Conservation (phyloP, 1,140 invertebrate species). For the Pentalonia nigronervosa region DNA sequence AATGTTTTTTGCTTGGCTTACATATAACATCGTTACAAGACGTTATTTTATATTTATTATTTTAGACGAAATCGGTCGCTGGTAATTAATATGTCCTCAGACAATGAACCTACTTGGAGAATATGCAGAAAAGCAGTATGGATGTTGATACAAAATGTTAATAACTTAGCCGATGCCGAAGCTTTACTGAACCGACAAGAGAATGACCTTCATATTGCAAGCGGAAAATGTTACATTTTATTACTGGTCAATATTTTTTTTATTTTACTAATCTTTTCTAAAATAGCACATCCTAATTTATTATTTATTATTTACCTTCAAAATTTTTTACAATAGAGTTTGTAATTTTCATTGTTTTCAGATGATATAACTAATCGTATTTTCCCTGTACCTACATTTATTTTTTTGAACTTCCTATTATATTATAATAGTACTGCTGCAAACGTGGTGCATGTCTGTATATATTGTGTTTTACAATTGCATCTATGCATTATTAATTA, state of each 20-base stretch:
- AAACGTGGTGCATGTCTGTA: too few relatives aligned
- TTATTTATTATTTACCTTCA: neutral
- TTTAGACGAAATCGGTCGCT: neutral
- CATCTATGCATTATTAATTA: too few relatives aligned
- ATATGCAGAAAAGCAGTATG: slow-evolving; percentile 44
- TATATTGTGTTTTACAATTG: too few relatives aligned
- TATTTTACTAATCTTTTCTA: neutral
- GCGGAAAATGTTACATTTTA: slow-evolving; percentile 32
- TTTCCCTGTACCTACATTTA: too few relatives aligned
- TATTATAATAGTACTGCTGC: neutral
- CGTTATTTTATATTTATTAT: neutral
- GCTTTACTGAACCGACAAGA: slow-evolving; percentile 11
- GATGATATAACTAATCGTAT: too few relatives aligned
- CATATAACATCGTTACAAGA: neutral
- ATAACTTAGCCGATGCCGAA: neutral
- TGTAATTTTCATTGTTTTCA: too few relatives aligned
- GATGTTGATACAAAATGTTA: slow-evolving; percentile 29
- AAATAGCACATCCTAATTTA: neutral
- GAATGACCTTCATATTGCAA: slow-evolving; percentile 32
- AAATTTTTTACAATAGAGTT: neutral
- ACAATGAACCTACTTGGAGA: slow-evolving; percentile 41
- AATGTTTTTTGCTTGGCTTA: neutral
- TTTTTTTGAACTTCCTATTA: neutral
- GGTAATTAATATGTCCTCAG: slow-evolving; percentile 20
- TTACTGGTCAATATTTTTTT: slow-evolving; percentile 20